phyloP scores from a whole-genome alignment of 2,797 vertebrate genomes.

The Salmo trutta region DNA sequence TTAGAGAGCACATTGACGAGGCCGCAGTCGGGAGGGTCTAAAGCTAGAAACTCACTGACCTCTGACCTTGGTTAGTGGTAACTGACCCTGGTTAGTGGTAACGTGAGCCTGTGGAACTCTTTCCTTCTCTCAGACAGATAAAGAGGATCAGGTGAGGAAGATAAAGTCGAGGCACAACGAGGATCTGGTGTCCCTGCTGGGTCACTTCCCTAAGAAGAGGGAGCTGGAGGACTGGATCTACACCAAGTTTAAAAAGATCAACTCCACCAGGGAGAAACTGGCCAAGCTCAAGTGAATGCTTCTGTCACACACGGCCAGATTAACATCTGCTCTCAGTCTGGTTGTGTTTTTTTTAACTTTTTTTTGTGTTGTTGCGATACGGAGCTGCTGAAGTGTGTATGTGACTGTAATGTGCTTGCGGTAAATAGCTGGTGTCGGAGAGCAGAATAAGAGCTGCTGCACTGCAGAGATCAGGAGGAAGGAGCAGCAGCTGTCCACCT shows the following conservation, averaged over 20 bases:
- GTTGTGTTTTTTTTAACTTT: background rate
- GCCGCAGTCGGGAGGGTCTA: too few relatives aligned
- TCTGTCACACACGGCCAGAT: background rate
- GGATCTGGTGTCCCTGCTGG: constrained; percentile 86
- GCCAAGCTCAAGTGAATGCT: constrained; percentile 83
- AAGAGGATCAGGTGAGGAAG: constrained; percentile 95
- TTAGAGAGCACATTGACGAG: too few relatives aligned
- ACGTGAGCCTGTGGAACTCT: background rate
- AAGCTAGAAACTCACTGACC: too few relatives aligned
- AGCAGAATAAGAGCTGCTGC: constrained; percentile 87
- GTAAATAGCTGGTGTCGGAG: constrained; percentile 88
- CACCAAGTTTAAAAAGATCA: constrained; percentile 84
- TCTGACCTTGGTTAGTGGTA: too few relatives aligned
- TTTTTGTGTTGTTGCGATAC: background rate
- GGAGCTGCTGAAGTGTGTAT: constrained; percentile 5
- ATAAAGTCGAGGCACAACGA: constrained; percentile 92
- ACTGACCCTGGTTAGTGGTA: background rate
- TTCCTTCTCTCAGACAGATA: constrained; percentile 79
- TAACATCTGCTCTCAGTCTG: background rate
- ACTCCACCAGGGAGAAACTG: constrained; percentile 83
- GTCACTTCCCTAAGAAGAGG: constrained; percentile 93
- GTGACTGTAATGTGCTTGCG: constrained; percentile 55
- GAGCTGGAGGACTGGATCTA: constrained; percentile 97
- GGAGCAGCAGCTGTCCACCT: constrained; percentile 81
- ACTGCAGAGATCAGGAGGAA: constrained; percentile 83